A percentile compares a stretch with the other conserved stretches of the same genome.
phyloP scores from a whole-genome alignment of 1,140 invertebrate species.

The Leguminivora glycinivorella region DNA sequence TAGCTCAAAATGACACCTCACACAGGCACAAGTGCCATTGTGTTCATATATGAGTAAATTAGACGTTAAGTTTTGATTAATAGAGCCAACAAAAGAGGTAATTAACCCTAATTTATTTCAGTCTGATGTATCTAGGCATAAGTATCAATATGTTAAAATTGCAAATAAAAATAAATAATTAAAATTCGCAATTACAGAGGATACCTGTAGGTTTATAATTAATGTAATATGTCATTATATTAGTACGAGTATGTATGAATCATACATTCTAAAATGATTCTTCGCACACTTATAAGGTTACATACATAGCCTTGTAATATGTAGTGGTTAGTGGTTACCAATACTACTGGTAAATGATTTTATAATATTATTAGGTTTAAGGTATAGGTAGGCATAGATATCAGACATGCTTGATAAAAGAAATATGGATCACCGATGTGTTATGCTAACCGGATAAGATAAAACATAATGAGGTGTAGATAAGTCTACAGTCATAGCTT shows the following conservation, averaged over 20 bases:
- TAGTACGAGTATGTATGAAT: background rate
- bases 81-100: too few relatives aligned
- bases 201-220: too few relatives aligned
- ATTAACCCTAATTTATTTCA: too few relatives aligned
- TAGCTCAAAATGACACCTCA: too few relatives aligned
- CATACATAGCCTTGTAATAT: background rate
- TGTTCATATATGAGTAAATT: too few relatives aligned
- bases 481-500: background rate
- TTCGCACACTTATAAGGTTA: background rate
- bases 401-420: conserved; percentile 1
- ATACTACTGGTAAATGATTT: background rate
- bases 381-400: background rate
- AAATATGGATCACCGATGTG: conserved; percentile 1
- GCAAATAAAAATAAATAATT: too few relatives aligned
- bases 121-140: too few relatives aligned
- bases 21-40: too few relatives aligned
- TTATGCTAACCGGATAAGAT: conserved; percentile 12
- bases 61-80: too few relatives aligned
- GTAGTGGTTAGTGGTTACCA: background rate
- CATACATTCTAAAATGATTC: background rate
- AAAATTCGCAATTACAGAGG: too few relatives aligned
- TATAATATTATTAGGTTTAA: background rate
- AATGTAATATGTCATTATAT: too few relatives aligned
- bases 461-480: conserved; percentile 5
- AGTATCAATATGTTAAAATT: too few relatives aligned